Base-by-base conservation (phyloP, 2,113 vertebrate genomes). In the Sinocyclocheilus rhinocerous region DNA sequence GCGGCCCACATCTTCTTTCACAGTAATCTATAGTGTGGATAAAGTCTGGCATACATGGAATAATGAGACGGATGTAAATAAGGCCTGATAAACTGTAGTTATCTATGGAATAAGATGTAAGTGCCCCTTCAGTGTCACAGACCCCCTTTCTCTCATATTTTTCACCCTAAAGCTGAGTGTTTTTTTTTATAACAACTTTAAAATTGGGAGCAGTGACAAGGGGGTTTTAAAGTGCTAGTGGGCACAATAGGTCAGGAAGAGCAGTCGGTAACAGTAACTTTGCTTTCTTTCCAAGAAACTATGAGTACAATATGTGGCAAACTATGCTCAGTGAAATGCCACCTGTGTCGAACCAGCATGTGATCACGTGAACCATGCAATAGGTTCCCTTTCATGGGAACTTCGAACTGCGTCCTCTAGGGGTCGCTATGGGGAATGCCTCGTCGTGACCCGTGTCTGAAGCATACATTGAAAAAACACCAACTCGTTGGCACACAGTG, bases 71-170 rank as follows among this genome's bases (percentile, higher is more conserved):
- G 86, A 87, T 86, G 84, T 91, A 89, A 91, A 90, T 85, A 87
- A 91, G 79, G 87, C 92, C 87, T 89, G 63, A 82, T 36, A 76
- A 86, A 79, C 61, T 61, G 80, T 72, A 22, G 90, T 89, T 92
- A 92, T 90, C 86, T 50, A 42, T 85, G 11, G 20, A 84, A 89
- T 85, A 70, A 89, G 65, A 87, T 42, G 10, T 67, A 57, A 39
- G 70, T 36, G 48, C 18, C 57, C 29, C 22, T 57, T 12, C 6
- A 18, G 22, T 59, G 24, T 8, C 12, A 36, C 29, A 42, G 9
- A 61, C 20, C 24, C n/a, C 6, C 6, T 39, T 81, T 15, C 16
- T 26, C 69, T 61, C 29, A 4, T 48, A 57, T 45, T 1, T 33
- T 33, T 50, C 15, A 52, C 15, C 22, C 42, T 78, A 45, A 33